phyloP scores from a whole-genome alignment of 1,140 invertebrate species.

The Spodoptera frugiperda region DNA sequence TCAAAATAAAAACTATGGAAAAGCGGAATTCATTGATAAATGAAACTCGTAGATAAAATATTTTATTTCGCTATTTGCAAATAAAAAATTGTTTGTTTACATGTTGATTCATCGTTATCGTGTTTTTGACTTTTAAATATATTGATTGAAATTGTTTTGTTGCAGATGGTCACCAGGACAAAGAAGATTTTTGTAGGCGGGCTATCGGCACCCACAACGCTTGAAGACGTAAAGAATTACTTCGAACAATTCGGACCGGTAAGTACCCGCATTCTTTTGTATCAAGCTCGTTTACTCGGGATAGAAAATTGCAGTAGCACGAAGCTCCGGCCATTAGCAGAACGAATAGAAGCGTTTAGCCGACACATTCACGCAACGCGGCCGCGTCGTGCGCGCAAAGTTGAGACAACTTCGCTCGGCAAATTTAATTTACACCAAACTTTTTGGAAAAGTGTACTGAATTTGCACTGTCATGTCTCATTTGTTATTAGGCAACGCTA shows the following conservation, averaged over 20 bases:
- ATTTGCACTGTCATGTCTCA: slow-evolving; percentile 67
- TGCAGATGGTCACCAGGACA: slow-evolving; percentile 99
- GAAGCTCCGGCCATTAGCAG: slow-evolving; percentile 9
- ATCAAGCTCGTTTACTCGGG: background rate
- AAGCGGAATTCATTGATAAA: slow-evolving; percentile 30
- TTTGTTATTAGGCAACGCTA: slow-evolving; percentile 66
- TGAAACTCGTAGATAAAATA: slow-evolving; percentile 20
- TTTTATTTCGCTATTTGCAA: slow-evolving; percentile 23
- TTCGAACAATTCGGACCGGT: slow-evolving; percentile 99
- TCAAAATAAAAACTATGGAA: slow-evolving; percentile 25
- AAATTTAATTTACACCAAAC: slow-evolving; percentile 69
- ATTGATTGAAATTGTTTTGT: slow-evolving; percentile 64
- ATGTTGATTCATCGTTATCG: slow-evolving; percentile 27
- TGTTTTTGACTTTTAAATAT: background rate
- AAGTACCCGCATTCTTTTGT: slow-evolving; percentile 86
- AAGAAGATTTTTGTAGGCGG: slow-evolving; percentile 99
- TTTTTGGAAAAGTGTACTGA: slow-evolving; percentile 67
- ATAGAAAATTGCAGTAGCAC: background rate
- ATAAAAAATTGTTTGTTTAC: slow-evolving; percentile 18
- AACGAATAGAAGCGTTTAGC: slow-evolving; percentile 35
- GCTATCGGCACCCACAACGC: slow-evolving; percentile 98
- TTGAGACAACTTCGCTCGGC: slow-evolving; percentile 60
- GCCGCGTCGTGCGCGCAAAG: slow-evolving; percentile 56
- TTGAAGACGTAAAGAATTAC: slow-evolving; percentile 99
- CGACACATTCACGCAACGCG: slow-evolving; percentile 55